phyloP scores from a whole-genome alignment of 2,888 invertebrate genomes.

The Pollenia griseotomentosa region DNA sequence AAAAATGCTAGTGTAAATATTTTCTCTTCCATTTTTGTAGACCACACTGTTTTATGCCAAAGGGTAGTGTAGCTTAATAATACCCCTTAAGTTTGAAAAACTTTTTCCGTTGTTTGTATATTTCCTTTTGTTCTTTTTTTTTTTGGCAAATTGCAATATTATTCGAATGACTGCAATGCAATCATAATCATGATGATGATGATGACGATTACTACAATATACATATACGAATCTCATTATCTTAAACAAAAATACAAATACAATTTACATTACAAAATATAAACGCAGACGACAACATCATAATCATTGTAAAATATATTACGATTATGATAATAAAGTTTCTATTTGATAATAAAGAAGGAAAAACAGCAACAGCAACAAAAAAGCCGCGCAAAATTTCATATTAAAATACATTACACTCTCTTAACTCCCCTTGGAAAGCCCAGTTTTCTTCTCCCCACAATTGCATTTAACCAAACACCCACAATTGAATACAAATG shows the following conservation, averaged over 20 bases:
- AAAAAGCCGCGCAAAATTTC: conserved; percentile 57
- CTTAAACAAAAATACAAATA: conserved; percentile 23
- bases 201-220: neutral
- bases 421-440: neutral
- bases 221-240: conserved; percentile 38
- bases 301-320: neutral
- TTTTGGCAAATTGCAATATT: conserved; percentile 82
- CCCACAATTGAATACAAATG: conserved; percentile 53
- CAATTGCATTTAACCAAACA: conserved; percentile 23
- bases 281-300: conserved; percentile 44
- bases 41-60: conserved; percentile 30
- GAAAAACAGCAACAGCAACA: conserved; percentile 6
- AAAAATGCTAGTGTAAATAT: conserved; percentile 18
- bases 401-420: conserved; percentile 15
- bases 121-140: conserved; percentile 7
- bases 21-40: conserved; percentile 40
- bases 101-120: conserved; percentile 20
- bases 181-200: conserved; percentile 72
- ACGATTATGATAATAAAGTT: conserved; percentile 35
- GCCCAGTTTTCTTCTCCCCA: neutral
- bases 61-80: conserved; percentile 50
- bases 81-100: conserved; percentile 49
- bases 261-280: conserved; percentile 21
- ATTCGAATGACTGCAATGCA: conserved; percentile 82
- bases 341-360: conserved; percentile 29